Percentiles rank a stretch among this genome's conserved stretches.
phyloP scores from a whole-genome alignment of 2,888 invertebrate species.

The Euspilapteryx auroguttella region DNA sequence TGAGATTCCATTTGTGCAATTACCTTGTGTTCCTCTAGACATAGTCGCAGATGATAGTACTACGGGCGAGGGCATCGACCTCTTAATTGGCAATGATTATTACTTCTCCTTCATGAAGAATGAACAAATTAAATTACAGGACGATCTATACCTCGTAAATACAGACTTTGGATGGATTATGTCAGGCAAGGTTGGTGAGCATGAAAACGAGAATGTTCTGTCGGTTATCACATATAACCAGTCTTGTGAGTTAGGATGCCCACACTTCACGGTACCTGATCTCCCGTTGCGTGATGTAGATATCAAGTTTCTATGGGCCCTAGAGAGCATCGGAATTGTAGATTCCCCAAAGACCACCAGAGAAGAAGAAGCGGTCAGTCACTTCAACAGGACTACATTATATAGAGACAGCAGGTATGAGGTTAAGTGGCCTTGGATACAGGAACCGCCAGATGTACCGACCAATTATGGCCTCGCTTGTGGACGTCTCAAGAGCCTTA shows the following conservation, averaged over 20 bases:
- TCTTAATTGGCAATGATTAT: conserved; percentile 11
- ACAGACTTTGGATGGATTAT: conserved; percentile 11
- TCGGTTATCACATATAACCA: conserved; percentile 9
- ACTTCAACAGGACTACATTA: conserved; percentile 8
- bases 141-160: conserved; percentile 9
- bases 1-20: neutral
- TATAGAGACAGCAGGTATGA: conserved; percentile 6
- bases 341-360: too few relatives aligned
- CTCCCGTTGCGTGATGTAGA: conserved; percentile 6
- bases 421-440: conserved; percentile 10
- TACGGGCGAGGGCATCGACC: conserved; percentile 7
- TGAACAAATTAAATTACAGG: conserved; percentile 5
- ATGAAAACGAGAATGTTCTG: conserved; percentile 1
- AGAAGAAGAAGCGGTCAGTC: conserved; percentile 9
- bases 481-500: conserved; percentile 7
- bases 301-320: conserved; percentile 9
- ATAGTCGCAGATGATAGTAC: conserved; percentile 4
- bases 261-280: conserved; percentile 7
- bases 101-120: conserved; percentile 8
- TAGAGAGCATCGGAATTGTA: too few relatives aligned
- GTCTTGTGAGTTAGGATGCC: neutral
- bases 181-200: conserved; percentile 6
- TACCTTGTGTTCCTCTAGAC: neutral
- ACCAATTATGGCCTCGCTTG: conserved; percentile 8
- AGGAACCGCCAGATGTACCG: conserved; percentile 7